Evolutionary conservation across 2,888 invertebrate species (phyloP).

Genomic region (Germaria angustata): DNA sequence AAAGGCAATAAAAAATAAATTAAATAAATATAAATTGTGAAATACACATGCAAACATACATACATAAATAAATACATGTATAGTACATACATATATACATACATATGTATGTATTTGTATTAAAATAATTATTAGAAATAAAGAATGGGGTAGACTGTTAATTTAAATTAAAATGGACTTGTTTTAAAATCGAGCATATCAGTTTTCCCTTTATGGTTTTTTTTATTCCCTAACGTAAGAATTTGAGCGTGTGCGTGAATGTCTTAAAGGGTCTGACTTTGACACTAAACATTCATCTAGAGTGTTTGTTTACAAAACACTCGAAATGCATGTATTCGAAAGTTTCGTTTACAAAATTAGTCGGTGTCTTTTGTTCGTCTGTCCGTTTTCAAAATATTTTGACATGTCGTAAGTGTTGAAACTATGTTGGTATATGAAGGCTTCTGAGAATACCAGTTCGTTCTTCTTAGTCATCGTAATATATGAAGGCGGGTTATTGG

Average conservation of each 20-base stretch:
- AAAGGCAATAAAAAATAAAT: background rate
- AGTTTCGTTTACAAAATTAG: constrained; percentile 40
- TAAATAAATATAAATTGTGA: background rate
- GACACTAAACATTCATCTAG: constrained; percentile 65
- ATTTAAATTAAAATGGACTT: constrained; percentile 41
- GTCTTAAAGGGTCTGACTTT: constrained; percentile 28
- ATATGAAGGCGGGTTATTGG: too few species aligned
- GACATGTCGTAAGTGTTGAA: too few species aligned
- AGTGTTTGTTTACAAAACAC: constrained; percentile 77
- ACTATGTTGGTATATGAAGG: background rate
- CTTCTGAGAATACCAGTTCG: background rate
- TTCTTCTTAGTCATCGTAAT: too few species aligned
- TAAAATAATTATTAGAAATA: background rate
- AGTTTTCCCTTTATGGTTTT: background rate
- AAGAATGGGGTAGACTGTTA: background rate
- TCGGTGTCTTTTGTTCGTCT: background rate
- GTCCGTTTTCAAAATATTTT: constrained; percentile 9
- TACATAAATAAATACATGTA: background rate
- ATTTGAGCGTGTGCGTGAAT: constrained; percentile 33
- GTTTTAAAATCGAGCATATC: constrained; percentile 10
- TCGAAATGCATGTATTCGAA: constrained; percentile 69
- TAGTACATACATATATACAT: background rate
- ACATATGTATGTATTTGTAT: background rate
- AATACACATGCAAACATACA: background rate
- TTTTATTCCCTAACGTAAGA: background rate